Base-by-base conservation (phyloP, 2,113 vertebrate species). In the Sphaerodactylus townsendi region DNA sequence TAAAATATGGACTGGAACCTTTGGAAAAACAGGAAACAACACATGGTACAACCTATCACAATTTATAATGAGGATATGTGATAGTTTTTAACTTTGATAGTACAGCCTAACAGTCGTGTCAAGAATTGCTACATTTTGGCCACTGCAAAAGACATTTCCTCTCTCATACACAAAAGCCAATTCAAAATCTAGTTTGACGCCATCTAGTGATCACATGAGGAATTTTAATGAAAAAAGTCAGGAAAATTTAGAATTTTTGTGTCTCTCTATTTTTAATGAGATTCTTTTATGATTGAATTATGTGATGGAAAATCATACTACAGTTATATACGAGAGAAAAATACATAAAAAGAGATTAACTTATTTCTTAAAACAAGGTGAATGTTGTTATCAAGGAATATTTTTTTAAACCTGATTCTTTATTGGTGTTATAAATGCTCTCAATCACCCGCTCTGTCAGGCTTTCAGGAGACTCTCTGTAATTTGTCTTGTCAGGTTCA, bases 311-410 rank as follows among this genome's bases (percentile, higher is more conserved):
- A 37, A 41, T 28, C 33, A 59, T 56, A 62, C 19, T 77, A 65
- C 2, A 62, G 73, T 33, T 64, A 62, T 59, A n/a, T n/a, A 50
- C 25, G 15, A 3, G 7, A 35, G 71, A 86, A 89, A 81, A 17
- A 28, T 39, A 30, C 25, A 62, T 81, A 19, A 39, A n/a, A 14
- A 0, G 37, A 0, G 0, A 66, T 21, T 0, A 0, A 1, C 0
- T 1, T 0, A 2, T 71, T 0, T 0, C 10, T 77, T 25, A 81
- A 80, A 28, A 48, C 50, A 5, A 39, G 9, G 41, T 48, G 30
- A 21, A 80, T 41, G 6, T 35, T 10, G 48, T 78, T 21, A 2
- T 65, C 33, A 0, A 2, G 4, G 59, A 35, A 65, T 85, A 39
- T 88, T 74, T 2, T 1, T 91, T 68, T 2, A 0, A 13, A n/a